Percentiles rank a stretch among this genome's conserved stretches.
These are phyloP conservation scores for Crypturellus undulatus DNA, from an alignment of 2,113 vertebrate genomes.

Conservation along the genomic window DNA sequence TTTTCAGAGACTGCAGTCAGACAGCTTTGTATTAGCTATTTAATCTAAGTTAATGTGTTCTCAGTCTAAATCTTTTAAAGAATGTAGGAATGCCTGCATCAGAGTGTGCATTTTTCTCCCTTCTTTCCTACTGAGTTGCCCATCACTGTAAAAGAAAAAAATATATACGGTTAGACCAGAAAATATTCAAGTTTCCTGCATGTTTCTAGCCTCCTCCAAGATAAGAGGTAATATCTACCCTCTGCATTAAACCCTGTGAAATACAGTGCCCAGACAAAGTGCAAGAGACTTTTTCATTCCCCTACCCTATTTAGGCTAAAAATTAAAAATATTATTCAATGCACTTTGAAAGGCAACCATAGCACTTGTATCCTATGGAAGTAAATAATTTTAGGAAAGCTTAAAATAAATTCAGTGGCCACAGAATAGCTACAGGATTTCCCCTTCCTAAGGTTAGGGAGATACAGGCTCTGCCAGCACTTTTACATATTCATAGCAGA, in stretches of 20 bases:
- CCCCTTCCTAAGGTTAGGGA: neutral
- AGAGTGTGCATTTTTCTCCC: no score
- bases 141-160: no score
- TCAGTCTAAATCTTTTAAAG: no score
- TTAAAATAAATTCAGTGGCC: neutral
- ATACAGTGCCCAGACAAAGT: no score
- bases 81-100: no score
- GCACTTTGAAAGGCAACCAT: neutral
- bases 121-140: no score
- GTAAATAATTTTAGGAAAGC: neutral
- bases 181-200: no score
- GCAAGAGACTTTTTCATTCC: neutral
- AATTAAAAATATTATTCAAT: neutral
- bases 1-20: neutral
- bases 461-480: neutral
- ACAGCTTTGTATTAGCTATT: neutral
- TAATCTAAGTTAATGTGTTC: no score
- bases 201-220: neutral
- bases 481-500: neutral
- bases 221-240: neutral
- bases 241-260: neutral
- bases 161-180: no score
- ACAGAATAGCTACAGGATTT: neutral
- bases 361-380: neutral
- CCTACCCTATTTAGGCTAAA: neutral